Percentiles rank a stretch among this genome's conserved stretches.
phyloP scores from a whole-genome alignment of 2,797 vertebrate genomes.

The Sciurus carolinensis region DNA sequence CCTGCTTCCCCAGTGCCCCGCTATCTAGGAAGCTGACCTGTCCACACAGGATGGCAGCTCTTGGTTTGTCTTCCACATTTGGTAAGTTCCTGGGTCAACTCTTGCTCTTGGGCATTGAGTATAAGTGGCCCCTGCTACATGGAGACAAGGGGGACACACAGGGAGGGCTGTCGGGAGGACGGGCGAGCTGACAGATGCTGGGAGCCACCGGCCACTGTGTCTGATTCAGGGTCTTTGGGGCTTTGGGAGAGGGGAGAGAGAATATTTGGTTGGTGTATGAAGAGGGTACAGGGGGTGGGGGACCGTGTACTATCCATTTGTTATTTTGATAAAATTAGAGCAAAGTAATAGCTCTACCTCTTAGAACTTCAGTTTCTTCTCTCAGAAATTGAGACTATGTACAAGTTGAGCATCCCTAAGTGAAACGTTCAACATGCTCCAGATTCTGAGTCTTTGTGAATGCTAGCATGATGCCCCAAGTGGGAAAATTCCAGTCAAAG shows the following conservation, averaged over 20 bases:
- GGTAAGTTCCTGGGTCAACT: conserved; percentile 66
- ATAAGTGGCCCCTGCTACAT: accelerated
- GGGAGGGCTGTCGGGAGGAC: background rate
- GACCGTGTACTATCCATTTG: background rate
- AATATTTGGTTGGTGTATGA: background rate
- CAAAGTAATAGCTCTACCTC: no score
- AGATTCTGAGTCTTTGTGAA: background rate
- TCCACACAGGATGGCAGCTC: conserved; percentile 67
- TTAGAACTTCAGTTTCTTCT: background rate
- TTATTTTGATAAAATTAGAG: background rate
- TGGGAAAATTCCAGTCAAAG: background rate
- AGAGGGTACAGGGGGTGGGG: background rate
- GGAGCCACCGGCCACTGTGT: background rate
- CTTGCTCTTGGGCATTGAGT: background rate
- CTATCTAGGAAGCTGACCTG: background rate
- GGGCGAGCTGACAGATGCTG: background rate
- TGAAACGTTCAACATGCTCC: background rate
- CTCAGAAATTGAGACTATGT: background rate
- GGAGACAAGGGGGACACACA: no score
- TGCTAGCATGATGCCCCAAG: background rate
- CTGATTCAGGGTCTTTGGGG: background rate
- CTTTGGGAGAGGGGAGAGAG: background rate
- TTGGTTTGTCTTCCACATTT: background rate
- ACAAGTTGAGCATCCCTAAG: background rate
- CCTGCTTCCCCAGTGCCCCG: background rate